Base-by-base conservation (phyloP, 2,797 vertebrate genomes). In the Podargus strigoides region DNA sequence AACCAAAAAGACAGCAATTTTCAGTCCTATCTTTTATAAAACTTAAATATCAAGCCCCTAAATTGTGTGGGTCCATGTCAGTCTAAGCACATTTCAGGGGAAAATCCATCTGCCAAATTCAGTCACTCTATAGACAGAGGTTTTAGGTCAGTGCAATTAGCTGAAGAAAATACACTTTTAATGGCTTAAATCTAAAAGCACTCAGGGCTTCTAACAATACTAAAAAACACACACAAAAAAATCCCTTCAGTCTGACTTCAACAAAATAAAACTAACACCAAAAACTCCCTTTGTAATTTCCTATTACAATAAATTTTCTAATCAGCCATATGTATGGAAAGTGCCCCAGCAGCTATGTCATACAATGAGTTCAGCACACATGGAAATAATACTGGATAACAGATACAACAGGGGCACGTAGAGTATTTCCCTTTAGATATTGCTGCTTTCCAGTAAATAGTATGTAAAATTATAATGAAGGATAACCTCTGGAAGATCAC, bases 1-100 rank as follows among this genome's bases (percentile, higher is more conserved):
- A 93, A 96, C 88, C 70, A 92, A 94, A 81, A 67, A 36, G 47
- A 89, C 41, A 70, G 70, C 60, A 42, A 91, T 81, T 93, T 94
- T 81, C 72, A 83, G n/a, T 59, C 58, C 82, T 91, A 42, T 52
- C n/a, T 79, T 47, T 78, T 62, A 83, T 34, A 88, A 91, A 76
- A 44, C 50, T 83, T 80, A 52, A 90, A 68, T 67, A 74, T 18
- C 27, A 87, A 42, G 68, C 30, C 92, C 56, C 46, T 85, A 92
- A 87, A 83, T 90, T 81, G 13, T 66, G 62, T 72, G 55, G 18
- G n/a, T 73, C 67, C 47, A 59, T 73, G 44, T 60, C 42, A 62
- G 12, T 4, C 44, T 52, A 86, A 95, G 60, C n/a, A 74, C 32
- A 73, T 91, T 88, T 92, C 69, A 85, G 17, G n/a, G 66, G 18